Conservation (phyloP, 2,888 invertebrate genomes). For the Drosophila nr. perissopoda region DNA sequence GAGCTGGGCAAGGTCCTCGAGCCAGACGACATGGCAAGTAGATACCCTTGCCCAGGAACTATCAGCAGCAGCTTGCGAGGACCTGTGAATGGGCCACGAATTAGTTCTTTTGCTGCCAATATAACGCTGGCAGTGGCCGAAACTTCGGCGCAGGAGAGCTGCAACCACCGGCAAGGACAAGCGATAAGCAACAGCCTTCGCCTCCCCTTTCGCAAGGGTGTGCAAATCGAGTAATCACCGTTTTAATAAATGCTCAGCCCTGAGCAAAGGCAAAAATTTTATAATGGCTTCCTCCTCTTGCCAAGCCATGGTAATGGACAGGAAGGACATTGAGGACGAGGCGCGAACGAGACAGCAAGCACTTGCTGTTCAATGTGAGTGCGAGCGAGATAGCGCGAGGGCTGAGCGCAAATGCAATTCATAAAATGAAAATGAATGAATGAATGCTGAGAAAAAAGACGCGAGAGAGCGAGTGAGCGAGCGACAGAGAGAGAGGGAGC, state of each 20-base stretch:
- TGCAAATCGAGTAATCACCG: slow-evolving; percentile 67
- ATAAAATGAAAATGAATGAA: slow-evolving; percentile 45
- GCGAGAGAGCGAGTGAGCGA: slow-evolving; percentile 24
- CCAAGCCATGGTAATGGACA: slow-evolving; percentile 36
- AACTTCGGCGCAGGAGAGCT: slow-evolving; percentile 18
- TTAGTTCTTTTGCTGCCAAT: slow-evolving; percentile 48
- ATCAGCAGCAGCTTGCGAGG: slow-evolving; percentile 15
- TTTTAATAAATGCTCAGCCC: slow-evolving; percentile 62
- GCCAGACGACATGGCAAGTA: slow-evolving; percentile 12
- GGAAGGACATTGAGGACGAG: slow-evolving; percentile 40
- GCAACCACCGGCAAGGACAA: slow-evolving; percentile 34
- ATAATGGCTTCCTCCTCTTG: slow-evolving; percentile 71
- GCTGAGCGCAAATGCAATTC: slow-evolving; percentile 46
- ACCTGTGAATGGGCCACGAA: slow-evolving; percentile 45
- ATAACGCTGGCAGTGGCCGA: slow-evolving; percentile 19
- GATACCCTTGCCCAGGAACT: slow-evolving; percentile 19
- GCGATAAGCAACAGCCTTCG: slow-evolving; percentile 6
- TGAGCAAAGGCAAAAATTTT: slow-evolving; percentile 42
- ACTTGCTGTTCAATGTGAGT: slow-evolving; percentile 4
- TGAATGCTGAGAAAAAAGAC: slow-evolving; percentile 46
- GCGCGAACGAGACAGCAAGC: slow-evolving; percentile 12
- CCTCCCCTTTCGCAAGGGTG: slow-evolving; percentile 35
- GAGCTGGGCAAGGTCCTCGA: slow-evolving; percentile 8
- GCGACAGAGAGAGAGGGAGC: slow-evolving; percentile 25
- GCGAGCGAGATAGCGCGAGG: slow-evolving; percentile 29